phyloP scores from a whole-genome alignment of 2,113 vertebrate species.

The Trichomycterus rosablanca region DNA sequence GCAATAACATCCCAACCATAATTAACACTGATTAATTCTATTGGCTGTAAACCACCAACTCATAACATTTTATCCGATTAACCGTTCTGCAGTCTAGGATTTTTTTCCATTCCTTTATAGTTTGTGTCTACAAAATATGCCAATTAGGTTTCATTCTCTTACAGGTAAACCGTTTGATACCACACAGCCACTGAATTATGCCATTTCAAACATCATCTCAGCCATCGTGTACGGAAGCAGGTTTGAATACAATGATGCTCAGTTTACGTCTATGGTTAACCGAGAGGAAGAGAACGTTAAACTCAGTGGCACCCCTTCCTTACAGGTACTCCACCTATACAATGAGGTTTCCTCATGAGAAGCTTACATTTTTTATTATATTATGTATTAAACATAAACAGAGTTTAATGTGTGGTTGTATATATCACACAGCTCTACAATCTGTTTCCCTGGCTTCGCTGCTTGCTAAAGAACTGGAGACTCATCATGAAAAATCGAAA shows the following conservation, averaged over 20 bases:
- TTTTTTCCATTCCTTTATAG: too few species aligned
- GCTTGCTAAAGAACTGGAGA: constrained; percentile 40
- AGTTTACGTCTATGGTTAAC: constrained; percentile 35
- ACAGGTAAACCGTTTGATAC: constrained; percentile 48
- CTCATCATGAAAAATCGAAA: constrained; percentile 2
- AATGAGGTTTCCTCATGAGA: neutral
- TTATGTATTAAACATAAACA: neutral
- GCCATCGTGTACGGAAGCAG: constrained; percentile 48
- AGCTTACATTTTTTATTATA: neutral
- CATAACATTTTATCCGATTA: too few species aligned
- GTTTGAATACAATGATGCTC: constrained; percentile 41
- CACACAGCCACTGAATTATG: constrained; percentile 28
- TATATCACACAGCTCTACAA: constrained; percentile 32
- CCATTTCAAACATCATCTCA: constrained; percentile 48
- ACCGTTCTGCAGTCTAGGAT: too few species aligned
- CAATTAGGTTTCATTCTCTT: too few species aligned
- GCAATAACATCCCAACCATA: too few species aligned
- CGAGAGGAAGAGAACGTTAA: constrained; percentile 31
- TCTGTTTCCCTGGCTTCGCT: constrained; percentile 57
- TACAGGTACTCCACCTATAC: constrained; percentile 24
- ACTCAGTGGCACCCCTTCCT: constrained; percentile 20
- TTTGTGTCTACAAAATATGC: too few species aligned
- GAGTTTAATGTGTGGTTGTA: too few species aligned
- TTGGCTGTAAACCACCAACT: too few species aligned
- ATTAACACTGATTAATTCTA: too few species aligned